phyloP scores from a whole-genome alignment of 2,888 invertebrate species.

The Yponomeuta cagnagella region DNA sequence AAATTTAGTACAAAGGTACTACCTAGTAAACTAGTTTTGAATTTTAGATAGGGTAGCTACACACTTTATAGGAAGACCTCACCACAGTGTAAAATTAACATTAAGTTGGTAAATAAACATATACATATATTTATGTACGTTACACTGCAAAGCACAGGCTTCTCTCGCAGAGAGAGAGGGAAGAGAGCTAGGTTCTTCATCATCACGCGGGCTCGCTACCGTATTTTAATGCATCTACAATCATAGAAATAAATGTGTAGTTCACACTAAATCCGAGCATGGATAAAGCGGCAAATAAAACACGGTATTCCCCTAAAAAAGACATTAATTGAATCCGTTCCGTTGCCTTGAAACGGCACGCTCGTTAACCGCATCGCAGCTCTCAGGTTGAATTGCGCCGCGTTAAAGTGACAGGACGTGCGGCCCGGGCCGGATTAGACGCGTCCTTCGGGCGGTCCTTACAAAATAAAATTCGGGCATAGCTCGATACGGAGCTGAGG shows the following conservation, averaged over 20 bases:
- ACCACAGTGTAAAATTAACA: too few species aligned
- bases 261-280: not conserved
- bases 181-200: too few species aligned
- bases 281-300: not conserved
- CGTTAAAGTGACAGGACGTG: conserved; percentile 36
- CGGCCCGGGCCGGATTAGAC: conserved; percentile 61
- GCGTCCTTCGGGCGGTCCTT: conserved; percentile 56
- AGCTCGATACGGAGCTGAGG: conserved; percentile 73
- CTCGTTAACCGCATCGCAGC: conserved; percentile 14
- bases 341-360: conserved; percentile 10
- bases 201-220: too few species aligned
- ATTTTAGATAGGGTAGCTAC: too few species aligned
- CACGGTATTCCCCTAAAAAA: not conserved
- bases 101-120: too few species aligned
- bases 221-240: not conserved
- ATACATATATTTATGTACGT: too few species aligned
- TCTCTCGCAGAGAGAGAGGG: too few species aligned
- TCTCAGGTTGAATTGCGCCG: conserved; percentile 28
- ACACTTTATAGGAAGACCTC: too few species aligned
- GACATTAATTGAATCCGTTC: not conserved
- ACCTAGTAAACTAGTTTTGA: too few species aligned
- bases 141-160: too few species aligned
- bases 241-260: not conserved
- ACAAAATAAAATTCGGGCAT: conserved; percentile 43
- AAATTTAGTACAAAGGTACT: too few species aligned